These are phyloP conservation scores for Clepsis dumicolana DNA, from an alignment of 2,888 invertebrate species.

Conservation along the genomic window DNA sequence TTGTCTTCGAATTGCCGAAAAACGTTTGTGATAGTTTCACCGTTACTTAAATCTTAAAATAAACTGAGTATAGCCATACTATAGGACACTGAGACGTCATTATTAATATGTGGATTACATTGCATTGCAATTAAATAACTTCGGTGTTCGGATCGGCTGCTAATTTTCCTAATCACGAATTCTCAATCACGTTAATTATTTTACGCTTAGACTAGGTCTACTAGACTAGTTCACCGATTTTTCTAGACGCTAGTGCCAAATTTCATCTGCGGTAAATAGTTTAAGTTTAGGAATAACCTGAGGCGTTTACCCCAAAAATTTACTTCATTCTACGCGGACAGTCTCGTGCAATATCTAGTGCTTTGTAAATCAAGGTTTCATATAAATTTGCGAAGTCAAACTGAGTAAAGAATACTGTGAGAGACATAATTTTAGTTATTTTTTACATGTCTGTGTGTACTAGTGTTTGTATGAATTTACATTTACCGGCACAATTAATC, in stretches of 20 bases:
- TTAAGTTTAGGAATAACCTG: background rate
- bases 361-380: background rate
- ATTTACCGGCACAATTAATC: too few species aligned
- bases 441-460: constrained; percentile 22
- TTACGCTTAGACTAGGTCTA: too few species aligned
- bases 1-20: too few species aligned
- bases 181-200: too few species aligned
- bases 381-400: constrained; percentile 1
- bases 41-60: too few species aligned
- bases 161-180: background rate
- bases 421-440: background rate
- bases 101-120: too few species aligned
- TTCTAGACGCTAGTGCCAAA: constrained; percentile 5
- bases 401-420: background rate
- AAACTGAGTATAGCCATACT: too few species aligned
- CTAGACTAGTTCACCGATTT: background rate
- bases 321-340: background rate
- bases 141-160: background rate
- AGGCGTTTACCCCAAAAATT: background rate
- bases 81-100: too few species aligned
- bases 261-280: background rate
- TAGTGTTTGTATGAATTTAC: constrained; percentile 9
- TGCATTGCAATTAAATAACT: too few species aligned
- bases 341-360: background rate
- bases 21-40: too few species aligned